Conservation (phyloP, 2,113 vertebrate species). For the Serranochromis macrocephalus region DNA sequence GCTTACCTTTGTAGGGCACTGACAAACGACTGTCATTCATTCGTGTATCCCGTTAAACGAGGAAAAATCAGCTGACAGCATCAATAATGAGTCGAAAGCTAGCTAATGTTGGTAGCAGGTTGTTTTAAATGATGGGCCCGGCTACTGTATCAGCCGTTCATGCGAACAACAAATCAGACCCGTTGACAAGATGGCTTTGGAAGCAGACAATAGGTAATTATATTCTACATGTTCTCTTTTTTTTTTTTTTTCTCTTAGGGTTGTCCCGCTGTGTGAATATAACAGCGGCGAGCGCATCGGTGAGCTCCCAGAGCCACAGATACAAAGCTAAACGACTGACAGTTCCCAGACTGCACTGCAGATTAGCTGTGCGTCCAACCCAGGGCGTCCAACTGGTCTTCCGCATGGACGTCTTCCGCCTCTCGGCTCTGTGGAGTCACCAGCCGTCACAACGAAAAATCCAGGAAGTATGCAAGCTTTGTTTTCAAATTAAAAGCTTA, state of each 20-base stretch:
- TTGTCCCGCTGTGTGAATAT: not conserved
- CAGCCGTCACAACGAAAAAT: accelerated
- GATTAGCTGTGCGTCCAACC: slow-evolving; percentile 20
- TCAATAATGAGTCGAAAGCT: not conserved
- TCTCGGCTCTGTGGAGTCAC: not conserved
- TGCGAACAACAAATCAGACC: not conserved
- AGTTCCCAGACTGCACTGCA: slow-evolving; percentile 69
- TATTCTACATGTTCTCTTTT: slow-evolving; percentile 27
- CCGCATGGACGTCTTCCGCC: slow-evolving; percentile 40
- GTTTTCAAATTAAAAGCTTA: not conserved
- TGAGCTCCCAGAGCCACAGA: not conserved
- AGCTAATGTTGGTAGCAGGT: slow-evolving; percentile 25
- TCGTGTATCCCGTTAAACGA: not conserved
- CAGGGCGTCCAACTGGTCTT: slow-evolving; percentile 9
- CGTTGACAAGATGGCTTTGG: not conserved
- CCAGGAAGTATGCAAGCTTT: accelerated
- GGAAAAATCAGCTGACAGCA: slow-evolving; percentile 8
- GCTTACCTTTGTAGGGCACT: slow-evolving; percentile 35
- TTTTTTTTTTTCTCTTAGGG: not conserved
- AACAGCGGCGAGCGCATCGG: not conserved
- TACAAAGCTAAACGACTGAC: slow-evolving; percentile 47
- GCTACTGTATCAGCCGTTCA: slow-evolving; percentile 11
- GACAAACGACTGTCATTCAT: slow-evolving; percentile 26
- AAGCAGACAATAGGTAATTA: not conserved
- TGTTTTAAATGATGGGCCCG: slow-evolving; percentile 38